Percentiles rank a stretch among this genome's conserved stretches.
Evolutionary conservation across 2,113 vertebrate species (phyloP).

Genomic region (Rousettus leschenaultii): DNA sequence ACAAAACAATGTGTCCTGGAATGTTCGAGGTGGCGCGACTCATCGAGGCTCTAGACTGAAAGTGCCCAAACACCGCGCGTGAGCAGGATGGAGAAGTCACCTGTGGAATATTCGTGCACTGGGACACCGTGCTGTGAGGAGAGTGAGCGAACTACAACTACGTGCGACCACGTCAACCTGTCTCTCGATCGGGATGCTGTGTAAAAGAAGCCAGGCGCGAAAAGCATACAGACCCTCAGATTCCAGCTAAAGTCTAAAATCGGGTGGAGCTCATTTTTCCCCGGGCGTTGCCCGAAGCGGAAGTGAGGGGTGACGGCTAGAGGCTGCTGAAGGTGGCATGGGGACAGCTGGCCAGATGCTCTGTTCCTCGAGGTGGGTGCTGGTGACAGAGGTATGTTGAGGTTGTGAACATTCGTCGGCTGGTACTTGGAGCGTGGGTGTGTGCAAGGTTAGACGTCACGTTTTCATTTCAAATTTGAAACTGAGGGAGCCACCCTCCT

Average conservation of each 20-base stretch:
- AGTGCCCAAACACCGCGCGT: not conserved
- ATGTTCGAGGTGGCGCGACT: not conserved
- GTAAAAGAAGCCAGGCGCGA: not conserved
- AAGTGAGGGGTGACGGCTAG: not conserved
- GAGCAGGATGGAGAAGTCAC: not conserved
- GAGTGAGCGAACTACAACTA: not conserved
- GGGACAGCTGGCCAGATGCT: too few relatives aligned
- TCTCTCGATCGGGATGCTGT: not conserved
- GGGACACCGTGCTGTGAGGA: not conserved
- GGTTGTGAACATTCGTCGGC: not conserved
- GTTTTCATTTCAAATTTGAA: not conserved
- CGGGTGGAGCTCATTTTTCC: not conserved
- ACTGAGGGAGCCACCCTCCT: not conserved
- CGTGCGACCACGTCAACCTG: accelerated
- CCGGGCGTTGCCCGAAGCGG: not conserved
- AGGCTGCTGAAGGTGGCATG: accelerated
- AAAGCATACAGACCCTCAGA: not conserved
- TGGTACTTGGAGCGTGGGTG: not conserved
- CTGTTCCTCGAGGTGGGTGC: not conserved
- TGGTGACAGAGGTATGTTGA: not conserved
- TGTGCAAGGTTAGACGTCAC: not conserved
- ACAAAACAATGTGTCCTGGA: not conserved
- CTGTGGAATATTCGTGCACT: not conserved
- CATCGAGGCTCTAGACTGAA: not conserved
- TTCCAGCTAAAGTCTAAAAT: not conserved